Base-by-base conservation (phyloP, 2,797 vertebrate genomes). In the Enteromius paludinosus region DNA sequence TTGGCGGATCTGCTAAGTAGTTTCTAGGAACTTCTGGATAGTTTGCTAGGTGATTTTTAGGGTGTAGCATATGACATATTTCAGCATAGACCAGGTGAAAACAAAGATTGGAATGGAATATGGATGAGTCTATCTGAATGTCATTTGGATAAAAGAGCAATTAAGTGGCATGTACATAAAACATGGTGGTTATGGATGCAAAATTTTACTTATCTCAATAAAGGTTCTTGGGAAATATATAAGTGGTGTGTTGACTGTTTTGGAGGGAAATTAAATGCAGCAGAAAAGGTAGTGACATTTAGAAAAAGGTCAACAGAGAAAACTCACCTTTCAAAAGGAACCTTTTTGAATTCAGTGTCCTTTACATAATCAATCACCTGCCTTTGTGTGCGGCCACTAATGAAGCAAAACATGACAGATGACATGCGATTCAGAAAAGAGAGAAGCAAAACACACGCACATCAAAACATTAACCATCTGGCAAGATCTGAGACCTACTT, bases 351-450 rank as follows among this genome's bases (percentile, higher is more conserved):
- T 89, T 98, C 97, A 11, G 97, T 96, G 93, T 99, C 98, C 90
- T 94, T 98, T 82, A 99, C 97, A 3, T 96, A 98, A 94, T 99
- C 97, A 75, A 99, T 97, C 92, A 99, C 96, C 91, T 99, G 98
- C 94, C 98, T 99, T 94, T 99, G 98, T 74, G 98, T 99, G 87
- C 97, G 97, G 66, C 98, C 98, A 78, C 98, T 99, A 88, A 61
- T 54, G 30, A 64, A 45, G 33, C n/a, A 81, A 38, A 65, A 73
- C 9, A 72, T 25, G 10, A 54, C 28, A 18, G 3, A 73, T 59
- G 23, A 59, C 4, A 82, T 10, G 15, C 17, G 52, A 35, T 78
- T 59, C 35, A 10, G 33, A 73, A 80, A 59, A 70, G 23, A 17
- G 20, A 70, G 45, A 30, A 49, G 61, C 35, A 59, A n/a, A 59